phyloP scores from a whole-genome alignment of 2,888 invertebrate genomes.

The Spodoptera littoralis region DNA sequence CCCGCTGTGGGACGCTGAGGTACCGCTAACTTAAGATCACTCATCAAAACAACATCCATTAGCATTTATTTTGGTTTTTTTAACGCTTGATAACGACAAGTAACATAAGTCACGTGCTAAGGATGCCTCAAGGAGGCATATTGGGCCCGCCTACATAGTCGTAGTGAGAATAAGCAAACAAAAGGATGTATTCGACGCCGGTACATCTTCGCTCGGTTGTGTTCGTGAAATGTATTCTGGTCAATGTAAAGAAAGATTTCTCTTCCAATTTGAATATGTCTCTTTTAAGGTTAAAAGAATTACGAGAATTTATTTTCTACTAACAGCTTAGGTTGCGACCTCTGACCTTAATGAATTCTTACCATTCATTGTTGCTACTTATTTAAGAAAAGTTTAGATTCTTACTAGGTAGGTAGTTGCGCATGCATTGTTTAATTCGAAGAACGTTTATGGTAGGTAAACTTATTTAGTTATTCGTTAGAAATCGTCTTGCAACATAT shows the following conservation, averaged over 20 bases:
- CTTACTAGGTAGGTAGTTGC: no score
- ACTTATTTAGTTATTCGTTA: conserved; percentile 23
- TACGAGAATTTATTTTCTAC: conserved; percentile 21
- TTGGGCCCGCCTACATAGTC: background rate
- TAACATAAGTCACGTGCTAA: background rate
- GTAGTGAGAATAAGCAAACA: conserved; percentile 1
- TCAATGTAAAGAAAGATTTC: conserved; percentile 37
- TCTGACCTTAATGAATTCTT: conserved; percentile 23
- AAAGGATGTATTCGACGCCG: conserved; percentile 3
- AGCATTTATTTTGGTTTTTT: conserved; percentile 53
- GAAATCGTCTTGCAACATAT: conserved; percentile 49
- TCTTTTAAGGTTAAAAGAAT: conserved; percentile 29
- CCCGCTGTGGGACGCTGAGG: conserved; percentile 57
- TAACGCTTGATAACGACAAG: conserved; percentile 2
- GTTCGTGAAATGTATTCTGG: conserved; percentile 22
- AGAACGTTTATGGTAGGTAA: background rate
- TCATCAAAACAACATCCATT: conserved; percentile 66
- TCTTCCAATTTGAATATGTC: conserved; percentile 36
- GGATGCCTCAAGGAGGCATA: conserved; percentile 9
- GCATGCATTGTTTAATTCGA: background rate
- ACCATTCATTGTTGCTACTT: background rate
- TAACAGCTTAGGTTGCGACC: conserved; percentile 17
- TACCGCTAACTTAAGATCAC: conserved; percentile 76
- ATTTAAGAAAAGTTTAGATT: no score
- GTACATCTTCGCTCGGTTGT: conserved; percentile 1